These are phyloP conservation scores for Papilio elwesi DNA, from an alignment of 2,888 invertebrate species.

Conservation along the genomic window DNA sequence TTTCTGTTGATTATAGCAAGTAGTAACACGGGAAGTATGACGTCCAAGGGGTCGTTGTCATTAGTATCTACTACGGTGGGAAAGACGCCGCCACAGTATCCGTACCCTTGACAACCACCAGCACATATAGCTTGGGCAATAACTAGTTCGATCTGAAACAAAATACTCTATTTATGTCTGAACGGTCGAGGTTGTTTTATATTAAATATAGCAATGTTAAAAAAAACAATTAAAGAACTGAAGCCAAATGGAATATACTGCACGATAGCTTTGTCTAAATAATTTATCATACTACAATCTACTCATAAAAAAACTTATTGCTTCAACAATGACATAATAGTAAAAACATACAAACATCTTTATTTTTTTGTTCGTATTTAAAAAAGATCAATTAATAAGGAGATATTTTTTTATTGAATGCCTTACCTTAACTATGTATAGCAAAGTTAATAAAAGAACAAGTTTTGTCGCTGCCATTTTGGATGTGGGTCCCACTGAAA, in stretches of 20 bases:
- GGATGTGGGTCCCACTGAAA: constrained; percentile 13
- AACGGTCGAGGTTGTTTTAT: too few relatives aligned
- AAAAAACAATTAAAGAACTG: too few relatives aligned
- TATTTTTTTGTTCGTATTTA: background rate
- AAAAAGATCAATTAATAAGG: background rate
- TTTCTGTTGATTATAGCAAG: constrained; percentile 49
- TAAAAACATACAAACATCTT: background rate
- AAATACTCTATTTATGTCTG: background rate
- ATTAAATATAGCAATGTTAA: too few relatives aligned
- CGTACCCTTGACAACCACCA: constrained; percentile 18
- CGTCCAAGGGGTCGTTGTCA: constrained; percentile 52
- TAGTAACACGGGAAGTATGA: constrained; percentile 58
- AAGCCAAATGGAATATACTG: too few relatives aligned
- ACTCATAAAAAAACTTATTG: background rate
- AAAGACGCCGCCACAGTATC: constrained; percentile 34
- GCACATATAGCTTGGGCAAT: constrained; percentile 27
- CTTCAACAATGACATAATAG: background rate
- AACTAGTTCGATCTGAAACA: constrained; percentile 28
- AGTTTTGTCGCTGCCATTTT: constrained; percentile 36
- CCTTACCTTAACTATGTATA: constrained; percentile 37
- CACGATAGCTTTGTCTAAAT: too few relatives aligned
- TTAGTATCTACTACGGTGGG: constrained; percentile 36
- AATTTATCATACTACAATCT: too few relatives aligned
- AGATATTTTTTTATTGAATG: background rate
- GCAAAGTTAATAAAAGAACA: constrained; percentile 28